Evolutionary conservation across 2,888 invertebrate species (phyloP).

Genomic region (Nipponacmea schrenckii): DNA sequence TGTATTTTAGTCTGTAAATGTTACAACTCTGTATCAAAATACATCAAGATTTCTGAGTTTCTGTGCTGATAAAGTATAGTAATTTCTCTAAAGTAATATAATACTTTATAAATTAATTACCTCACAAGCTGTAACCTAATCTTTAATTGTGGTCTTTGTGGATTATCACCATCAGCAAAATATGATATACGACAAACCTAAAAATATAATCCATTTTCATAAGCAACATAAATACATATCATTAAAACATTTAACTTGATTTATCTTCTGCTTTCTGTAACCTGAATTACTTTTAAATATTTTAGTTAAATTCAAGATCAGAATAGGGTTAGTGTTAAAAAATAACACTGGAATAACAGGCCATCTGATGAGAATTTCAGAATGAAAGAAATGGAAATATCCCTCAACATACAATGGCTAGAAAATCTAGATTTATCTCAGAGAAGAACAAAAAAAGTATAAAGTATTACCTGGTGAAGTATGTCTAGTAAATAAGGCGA

Average conservation of each 20-base stretch:
- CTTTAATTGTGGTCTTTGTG: conserved; percentile 49
- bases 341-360: too few relatives aligned
- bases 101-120: conserved; percentile 25
- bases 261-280: neutral
- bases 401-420: neutral
- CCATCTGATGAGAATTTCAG: too few relatives aligned
- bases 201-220: neutral
- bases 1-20: too few relatives aligned
- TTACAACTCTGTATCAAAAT: too few relatives aligned
- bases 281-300: neutral
- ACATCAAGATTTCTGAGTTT: too few relatives aligned
- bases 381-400: too few relatives aligned
- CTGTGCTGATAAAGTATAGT: too few relatives aligned
- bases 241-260: too few relatives aligned
- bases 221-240: too few relatives aligned
- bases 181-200: neutral
- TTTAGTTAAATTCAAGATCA: too few relatives aligned
- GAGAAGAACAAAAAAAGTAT: neutral
- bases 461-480: conserved; percentile 46
- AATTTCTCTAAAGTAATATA: too few relatives aligned
- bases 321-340: too few relatives aligned
- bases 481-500: conserved; percentile 81
- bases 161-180: conserved; percentile 25
- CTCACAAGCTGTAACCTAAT: conserved; percentile 44
- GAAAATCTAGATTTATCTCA: neutral